A percentile compares a stretch with the other conserved stretches of the same genome.
phyloP scores from a whole-genome alignment of 2,113 vertebrate genomes.

The Leptobrachium leishanense region DNA sequence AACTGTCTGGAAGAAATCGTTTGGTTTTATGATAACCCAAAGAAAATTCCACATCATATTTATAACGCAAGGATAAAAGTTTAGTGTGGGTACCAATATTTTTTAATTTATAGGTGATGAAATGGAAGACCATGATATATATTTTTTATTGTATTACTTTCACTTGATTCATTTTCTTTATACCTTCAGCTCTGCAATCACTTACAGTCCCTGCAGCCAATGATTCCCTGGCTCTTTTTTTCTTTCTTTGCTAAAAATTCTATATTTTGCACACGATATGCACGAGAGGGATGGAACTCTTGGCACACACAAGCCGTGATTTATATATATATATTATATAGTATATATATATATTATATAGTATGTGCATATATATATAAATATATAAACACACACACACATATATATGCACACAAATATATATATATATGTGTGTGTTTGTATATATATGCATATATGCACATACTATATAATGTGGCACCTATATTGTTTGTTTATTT shows the following conservation, averaged over 20 bases:
- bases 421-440: no score
- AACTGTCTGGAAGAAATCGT: conserved; percentile 72
- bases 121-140: conserved; percentile 69
- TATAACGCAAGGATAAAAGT: conserved; percentile 75
- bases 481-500: no score
- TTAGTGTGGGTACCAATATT: conserved; percentile 73
- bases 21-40: conserved; percentile 69
- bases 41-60: conserved; percentile 73
- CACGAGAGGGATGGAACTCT: no score
- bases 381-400: no score
- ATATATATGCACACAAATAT: no score
- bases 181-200: conserved; percentile 16
- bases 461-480: no score
- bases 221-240: neutral
- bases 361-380: no score
- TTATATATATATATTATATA: no score
- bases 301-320: no score
- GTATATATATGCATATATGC: no score
- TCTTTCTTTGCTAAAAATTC: neutral
- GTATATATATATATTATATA: no score
- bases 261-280: no score
- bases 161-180: conserved; percentile 55
- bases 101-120: conserved; percentile 74
- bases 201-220: conserved; percentile 32
- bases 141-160: conserved; percentile 24